Base-by-base conservation (phyloP, 2,113 vertebrate species). In the Ochotona princeps region DNA sequence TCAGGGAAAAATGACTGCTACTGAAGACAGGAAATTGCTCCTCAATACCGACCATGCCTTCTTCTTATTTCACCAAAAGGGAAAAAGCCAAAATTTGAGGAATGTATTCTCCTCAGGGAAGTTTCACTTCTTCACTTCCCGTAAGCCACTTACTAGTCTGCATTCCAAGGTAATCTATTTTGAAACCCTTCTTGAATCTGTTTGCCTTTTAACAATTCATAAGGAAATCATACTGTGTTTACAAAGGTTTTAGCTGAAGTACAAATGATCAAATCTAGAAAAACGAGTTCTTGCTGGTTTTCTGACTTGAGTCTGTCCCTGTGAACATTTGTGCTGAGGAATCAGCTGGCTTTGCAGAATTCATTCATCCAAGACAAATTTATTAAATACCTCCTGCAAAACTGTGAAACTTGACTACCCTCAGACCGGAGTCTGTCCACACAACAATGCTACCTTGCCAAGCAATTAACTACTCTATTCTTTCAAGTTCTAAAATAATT, bases 21-120 rank as follows among this genome's bases (percentile, higher is more conserved):
- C 23, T 65, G n/a, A 61, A 94, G 92, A 95, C 86, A 96, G 82
- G 92, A 96, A 96, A 82, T 95, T 93, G 87, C 73, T 85, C 32
- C 85, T 94, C 85, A 94, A 81, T 83, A 85, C 66, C 79, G 70
- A 54, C 63, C 79, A 38, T 87, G 47, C 44, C n/a, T 92, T 80
- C 81, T 97, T 96, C 93, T 91, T 95, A 30, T 94, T 88, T 94
- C 61, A 84, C 88, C 83, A 66, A 67, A 69, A 87, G 63, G 91
- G 75, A 85, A 83, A 93, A 92, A 83, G 47, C 82, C 38, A 38
- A 79, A 73, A 95, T 87, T 80, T 95, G 1, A 89, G 0, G 60
- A 18, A 5, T 76, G 61, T 87, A 66, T 93, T 96, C 74, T 73
- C 0, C 0, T 83, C 2, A 30, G 60, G 49, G 90, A 95, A 88